phyloP scores from a whole-genome alignment of 2,797 vertebrate genomes.

The Melanotaenia pygmaea region DNA sequence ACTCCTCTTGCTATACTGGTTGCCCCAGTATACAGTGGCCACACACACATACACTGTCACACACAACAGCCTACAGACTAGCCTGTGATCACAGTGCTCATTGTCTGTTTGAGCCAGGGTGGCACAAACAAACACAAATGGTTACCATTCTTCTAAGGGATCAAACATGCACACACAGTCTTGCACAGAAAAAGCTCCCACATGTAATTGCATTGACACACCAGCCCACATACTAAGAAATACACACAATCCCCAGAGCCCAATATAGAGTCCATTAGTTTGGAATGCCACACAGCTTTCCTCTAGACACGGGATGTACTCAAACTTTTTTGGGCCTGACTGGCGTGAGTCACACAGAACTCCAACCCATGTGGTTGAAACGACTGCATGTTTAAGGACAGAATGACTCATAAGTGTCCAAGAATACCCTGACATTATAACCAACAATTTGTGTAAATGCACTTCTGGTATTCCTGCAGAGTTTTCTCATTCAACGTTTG shows the following conservation, averaged over 20 bases:
- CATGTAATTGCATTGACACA: constrained; percentile 54
- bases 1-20: constrained; percentile 45
- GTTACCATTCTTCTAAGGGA: constrained; percentile 59
- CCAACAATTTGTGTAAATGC: constrained; percentile 70
- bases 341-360: constrained; percentile 61
- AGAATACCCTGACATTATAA: constrained; percentile 72
- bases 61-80: constrained; percentile 42
- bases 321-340: constrained; percentile 24
- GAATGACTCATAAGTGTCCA: constrained; percentile 69
- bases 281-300: constrained; percentile 65
- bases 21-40: constrained; percentile 41
- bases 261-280: constrained; percentile 70
- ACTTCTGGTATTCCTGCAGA: constrained; percentile 57
- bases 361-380: constrained; percentile 46
- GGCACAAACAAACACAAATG: constrained; percentile 72
- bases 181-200: constrained; percentile 50
- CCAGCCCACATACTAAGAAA: constrained; percentile 60
- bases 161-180: constrained; percentile 51
- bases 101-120: constrained; percentile 58
- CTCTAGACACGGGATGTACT: constrained; percentile 55
- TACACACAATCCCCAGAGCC: constrained; percentile 59
- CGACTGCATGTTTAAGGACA: constrained; percentile 58
- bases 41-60: constrained; percentile 22
- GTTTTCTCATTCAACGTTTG: constrained; percentile 69
- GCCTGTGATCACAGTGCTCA: constrained; percentile 63